Evolutionary conservation across 2,797 vertebrate genomes (phyloP).

Genomic region (Hydrocynus forskahlii): DNA sequence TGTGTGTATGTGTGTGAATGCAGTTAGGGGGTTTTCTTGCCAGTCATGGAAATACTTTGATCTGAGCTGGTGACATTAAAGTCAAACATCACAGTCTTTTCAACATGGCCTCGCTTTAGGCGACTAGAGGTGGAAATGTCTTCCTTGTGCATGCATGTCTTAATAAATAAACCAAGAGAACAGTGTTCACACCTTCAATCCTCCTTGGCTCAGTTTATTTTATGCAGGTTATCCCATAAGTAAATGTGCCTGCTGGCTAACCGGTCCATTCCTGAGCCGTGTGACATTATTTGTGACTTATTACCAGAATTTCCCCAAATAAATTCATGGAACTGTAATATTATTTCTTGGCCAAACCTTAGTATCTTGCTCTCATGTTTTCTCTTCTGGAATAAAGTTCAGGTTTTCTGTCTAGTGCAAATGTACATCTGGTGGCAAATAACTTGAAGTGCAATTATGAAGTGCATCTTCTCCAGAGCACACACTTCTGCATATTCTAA

Average conservation of each 20-base stretch:
- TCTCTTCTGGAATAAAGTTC: no score
- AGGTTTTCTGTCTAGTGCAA: no score
- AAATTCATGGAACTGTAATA: no score
- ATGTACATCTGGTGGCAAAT: no score
- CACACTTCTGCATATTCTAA: no score
- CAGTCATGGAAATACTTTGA: constrained; percentile 23
- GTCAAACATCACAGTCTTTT: constrained; percentile 50
- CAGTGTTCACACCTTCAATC: background rate
- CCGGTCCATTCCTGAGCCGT: background rate
- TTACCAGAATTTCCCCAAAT: no score
- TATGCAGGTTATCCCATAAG: background rate
- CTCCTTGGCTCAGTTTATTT: background rate
- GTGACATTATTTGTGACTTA: background rate
- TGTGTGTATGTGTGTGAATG: constrained; percentile 4
- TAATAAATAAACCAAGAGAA: constrained; percentile 9
- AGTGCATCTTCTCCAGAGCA: no score
- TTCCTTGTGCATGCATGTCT: constrained; percentile 7
- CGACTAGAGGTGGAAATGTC: constrained; percentile 15
- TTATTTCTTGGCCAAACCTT: no score
- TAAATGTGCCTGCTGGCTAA: background rate
- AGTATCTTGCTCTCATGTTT: no score
- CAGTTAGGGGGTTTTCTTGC: background rate
- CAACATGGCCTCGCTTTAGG: constrained; percentile 2
- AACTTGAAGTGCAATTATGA: no score
- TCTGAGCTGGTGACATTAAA: constrained; percentile 43